phyloP scores from a whole-genome alignment of 2,888 invertebrate genomes.

The Lamellibrachia satsuma region DNA sequence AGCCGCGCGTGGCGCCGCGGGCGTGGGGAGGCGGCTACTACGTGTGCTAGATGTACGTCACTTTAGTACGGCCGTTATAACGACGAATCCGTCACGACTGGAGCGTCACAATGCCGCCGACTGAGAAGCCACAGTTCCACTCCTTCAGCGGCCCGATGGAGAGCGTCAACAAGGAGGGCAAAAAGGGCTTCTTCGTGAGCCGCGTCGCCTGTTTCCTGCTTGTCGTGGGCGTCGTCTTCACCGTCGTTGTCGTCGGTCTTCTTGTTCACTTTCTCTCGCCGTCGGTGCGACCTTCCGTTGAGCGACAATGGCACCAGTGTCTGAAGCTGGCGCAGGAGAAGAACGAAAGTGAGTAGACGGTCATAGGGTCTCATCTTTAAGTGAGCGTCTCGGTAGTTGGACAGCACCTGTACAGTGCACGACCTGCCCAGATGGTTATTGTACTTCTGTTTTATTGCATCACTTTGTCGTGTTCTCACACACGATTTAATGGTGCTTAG shows the following conservation, averaged over 20 bases:
- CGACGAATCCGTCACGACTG: neutral
- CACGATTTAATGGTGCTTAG: neutral
- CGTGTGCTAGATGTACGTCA: neutral
- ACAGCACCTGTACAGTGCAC: neutral
- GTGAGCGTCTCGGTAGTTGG: neutral
- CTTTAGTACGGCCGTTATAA: neutral
- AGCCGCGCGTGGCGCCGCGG: neutral
- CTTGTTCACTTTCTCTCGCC: constrained; percentile 4
- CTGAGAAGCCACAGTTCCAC: neutral
- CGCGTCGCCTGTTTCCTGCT: neutral
- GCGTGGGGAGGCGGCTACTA: neutral
- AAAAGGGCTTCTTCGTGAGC: neutral
- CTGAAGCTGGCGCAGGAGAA: neutral
- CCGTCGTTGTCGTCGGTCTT: neutral
- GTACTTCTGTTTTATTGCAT: neutral
- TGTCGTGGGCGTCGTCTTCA: neutral
- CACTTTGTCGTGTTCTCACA: neutral
- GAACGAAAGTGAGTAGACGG: neutral
- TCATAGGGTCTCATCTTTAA: neutral
- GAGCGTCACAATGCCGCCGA: neutral
- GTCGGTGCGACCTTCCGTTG: neutral
- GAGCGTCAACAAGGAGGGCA: neutral
- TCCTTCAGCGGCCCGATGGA: neutral
- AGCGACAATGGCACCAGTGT: neutral
- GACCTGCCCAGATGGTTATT: neutral